Evolutionary conservation across 2,797 vertebrate species (phyloP).

Genomic region (Coranthus polyacanthus): DNA sequence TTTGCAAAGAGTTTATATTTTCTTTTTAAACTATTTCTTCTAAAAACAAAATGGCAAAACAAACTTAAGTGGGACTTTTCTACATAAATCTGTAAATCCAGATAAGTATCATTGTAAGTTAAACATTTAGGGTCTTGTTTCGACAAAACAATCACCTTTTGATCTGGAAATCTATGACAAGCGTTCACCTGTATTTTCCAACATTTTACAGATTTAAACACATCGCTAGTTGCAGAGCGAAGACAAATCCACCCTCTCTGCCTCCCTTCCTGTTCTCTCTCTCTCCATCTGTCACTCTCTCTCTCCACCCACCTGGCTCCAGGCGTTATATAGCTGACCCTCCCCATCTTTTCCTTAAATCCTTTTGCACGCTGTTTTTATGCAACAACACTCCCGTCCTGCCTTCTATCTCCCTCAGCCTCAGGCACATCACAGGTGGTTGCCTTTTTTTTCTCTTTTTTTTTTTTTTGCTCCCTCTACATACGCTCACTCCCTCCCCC

Average conservation of each 20-base stretch:
- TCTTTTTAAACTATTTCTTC: too few species aligned
- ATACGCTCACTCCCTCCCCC: conserved; percentile 27
- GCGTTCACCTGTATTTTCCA: too few species aligned
- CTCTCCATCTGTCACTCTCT: conserved; percentile 47
- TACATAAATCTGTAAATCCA: too few species aligned
- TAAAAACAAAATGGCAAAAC: too few species aligned
- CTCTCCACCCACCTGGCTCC: conserved; percentile 57
- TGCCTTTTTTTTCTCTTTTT: conserved; percentile 7
- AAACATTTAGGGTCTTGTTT: too few species aligned
- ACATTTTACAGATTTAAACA: background rate
- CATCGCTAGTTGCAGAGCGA: background rate
- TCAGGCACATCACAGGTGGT: conserved; percentile 90
- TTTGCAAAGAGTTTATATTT: too few species aligned
- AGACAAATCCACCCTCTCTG: conserved; percentile 41
- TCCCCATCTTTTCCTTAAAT: conserved; percentile 64
- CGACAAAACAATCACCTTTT: too few species aligned
- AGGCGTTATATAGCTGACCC: conserved; percentile 60
- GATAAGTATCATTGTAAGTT: too few species aligned
- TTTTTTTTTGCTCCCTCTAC: background rate
- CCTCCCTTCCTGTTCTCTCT: conserved; percentile 23
- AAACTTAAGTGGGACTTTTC: too few species aligned
- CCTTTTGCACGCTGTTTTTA: conserved; percentile 66
- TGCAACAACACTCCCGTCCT: conserved; percentile 62
- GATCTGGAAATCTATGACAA: too few species aligned
- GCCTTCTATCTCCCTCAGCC: conserved; percentile 63